These are phyloP conservation scores for Idaea aversata DNA, from an alignment of 2,888 invertebrate species.

Conservation along the genomic window DNA sequence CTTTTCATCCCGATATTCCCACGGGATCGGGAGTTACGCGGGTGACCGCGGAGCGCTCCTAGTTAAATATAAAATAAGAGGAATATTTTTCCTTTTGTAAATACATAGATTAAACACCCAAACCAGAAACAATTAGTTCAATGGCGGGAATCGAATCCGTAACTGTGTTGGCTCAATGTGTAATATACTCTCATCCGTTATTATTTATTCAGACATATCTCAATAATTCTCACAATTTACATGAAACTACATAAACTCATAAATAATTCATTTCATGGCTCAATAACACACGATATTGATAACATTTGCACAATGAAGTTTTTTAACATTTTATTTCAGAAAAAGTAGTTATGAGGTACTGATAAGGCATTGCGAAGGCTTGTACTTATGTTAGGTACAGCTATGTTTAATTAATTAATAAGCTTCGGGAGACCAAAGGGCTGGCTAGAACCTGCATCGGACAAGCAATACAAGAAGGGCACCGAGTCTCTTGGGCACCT, in stretches of 20 bases:
- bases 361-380: background rate
- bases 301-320: constrained; percentile 10
- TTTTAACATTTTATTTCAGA: constrained; percentile 16
- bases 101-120: no score
- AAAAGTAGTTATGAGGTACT: constrained; percentile 8
- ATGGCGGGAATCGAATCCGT: no score
- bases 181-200: background rate
- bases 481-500: no score
- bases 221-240: background rate
- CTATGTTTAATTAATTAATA: background rate
- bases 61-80: constrained; percentile 33
- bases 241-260: constrained; percentile 14
- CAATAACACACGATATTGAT: background rate
- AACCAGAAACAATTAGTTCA: no score
- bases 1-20: no score
- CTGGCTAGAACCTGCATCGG: no score
- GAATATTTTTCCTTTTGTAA: no score
- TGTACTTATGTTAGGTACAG: background rate
- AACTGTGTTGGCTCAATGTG: no score
- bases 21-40: no score
- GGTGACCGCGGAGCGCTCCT: no score
- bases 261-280: constrained; percentile 10
- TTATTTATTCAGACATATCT: background rate
- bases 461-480: no score
- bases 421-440: no score